Conservation (phyloP, 2,888 invertebrate species). For the Thyatira batis region DNA sequence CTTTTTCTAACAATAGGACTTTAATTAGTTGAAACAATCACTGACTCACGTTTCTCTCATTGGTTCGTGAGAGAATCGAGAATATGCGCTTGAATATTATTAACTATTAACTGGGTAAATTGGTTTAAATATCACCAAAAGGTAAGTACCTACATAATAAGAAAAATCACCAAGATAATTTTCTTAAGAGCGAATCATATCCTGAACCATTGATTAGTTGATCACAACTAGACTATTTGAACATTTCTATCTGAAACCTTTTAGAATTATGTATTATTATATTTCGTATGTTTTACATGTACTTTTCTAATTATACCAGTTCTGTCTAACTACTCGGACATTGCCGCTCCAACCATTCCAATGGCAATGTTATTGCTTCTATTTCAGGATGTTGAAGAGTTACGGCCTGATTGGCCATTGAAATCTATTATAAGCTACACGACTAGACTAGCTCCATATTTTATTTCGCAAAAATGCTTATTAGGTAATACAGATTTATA, state of each 20-base stretch:
- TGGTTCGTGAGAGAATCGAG: not conserved
- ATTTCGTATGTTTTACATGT: too few relatives aligned
- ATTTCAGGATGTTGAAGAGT: slow-evolving; percentile 17
- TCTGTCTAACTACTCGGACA: slow-evolving; percentile 18
- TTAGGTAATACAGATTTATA: not conserved
- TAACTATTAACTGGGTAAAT: slow-evolving; percentile 25
- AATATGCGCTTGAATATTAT: too few relatives aligned
- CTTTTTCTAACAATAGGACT: not conserved
- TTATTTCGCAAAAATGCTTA: not conserved
- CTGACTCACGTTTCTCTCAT: not conserved
- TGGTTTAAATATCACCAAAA: too few relatives aligned
- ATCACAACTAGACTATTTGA: too few relatives aligned
- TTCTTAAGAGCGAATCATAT: too few relatives aligned
- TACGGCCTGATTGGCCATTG: slow-evolving; percentile 8
- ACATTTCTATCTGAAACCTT: too few relatives aligned
- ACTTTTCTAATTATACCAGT: slow-evolving; percentile 46
- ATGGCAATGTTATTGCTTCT: slow-evolving; percentile 30
- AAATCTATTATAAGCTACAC: slow-evolving; percentile 6
- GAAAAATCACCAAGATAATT: too few relatives aligned
- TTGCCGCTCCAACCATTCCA: slow-evolving; percentile 3
- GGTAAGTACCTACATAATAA: too few relatives aligned
- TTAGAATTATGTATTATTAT: too few relatives aligned
- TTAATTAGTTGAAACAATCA: not conserved
- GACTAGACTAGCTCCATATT: not conserved
- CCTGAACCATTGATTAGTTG: too few relatives aligned